Evolutionary conservation across 2,113 vertebrate genomes (phyloP), one percentile per base, ranked within the genome.

Genomic region (Nicator chloris): DNA sequence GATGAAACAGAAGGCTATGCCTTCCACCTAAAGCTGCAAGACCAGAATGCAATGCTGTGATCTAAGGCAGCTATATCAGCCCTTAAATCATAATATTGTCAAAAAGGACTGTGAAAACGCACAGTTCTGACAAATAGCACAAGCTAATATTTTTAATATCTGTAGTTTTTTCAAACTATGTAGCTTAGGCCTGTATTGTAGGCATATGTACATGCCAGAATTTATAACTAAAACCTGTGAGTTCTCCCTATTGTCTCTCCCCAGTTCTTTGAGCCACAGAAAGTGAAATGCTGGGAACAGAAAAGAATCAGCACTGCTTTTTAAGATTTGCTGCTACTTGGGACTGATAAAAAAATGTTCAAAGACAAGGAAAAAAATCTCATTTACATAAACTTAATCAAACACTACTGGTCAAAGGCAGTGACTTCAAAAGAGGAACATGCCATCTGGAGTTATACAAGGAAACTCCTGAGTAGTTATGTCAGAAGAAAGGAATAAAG

Each of bases 401-500:
- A 96, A 96, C 65, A 40, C 30, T 78, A 71, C 15, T 44, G 84
- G 95, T 76, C 88, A 95, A 96, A 94, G 44, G 53, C 69, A 85
- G 53, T 26, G 56, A 82, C 61, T 95, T 94, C 73, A 82, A 91
- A 94, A 84, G 65, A 75, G 17, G 65, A 86, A 73, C 28, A 54
- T 11, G 47, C 39, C 72, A 86, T 76, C 53, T 69, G 85, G 57
- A 95, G 14, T 64, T 92, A 51, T 92, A 51, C 66, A 94, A 88
- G 21, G 49, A 71, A 94, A 72, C 53, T 82, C 66, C 87, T 80
- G 28, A 85, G 61, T 21, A 95, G 65, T 79, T 57, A 76, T 26
- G 28, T 64, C 61, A 91, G 31, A 91, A 91, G 70, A 90, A 84
- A 93, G 49, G 40, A 84, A 82, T 53, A 90, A 87, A 68, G 73